Base-by-base conservation (phyloP, 2,113 vertebrate species). In the Anthoscopus minutus region DNA sequence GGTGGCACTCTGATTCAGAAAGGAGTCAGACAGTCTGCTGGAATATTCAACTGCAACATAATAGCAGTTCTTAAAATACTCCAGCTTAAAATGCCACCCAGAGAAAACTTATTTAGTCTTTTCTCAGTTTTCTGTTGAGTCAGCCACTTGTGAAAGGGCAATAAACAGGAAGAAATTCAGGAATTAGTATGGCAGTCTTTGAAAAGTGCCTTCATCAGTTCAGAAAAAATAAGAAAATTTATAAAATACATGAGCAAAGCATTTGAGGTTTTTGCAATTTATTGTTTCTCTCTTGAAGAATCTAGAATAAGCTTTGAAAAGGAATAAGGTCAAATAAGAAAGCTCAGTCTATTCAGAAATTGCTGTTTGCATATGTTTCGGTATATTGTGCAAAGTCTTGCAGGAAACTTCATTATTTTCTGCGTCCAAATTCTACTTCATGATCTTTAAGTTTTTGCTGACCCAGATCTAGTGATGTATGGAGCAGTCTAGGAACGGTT, bases 61-160 rank as follows among this genome's bases (percentile, higher is more conserved):
- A 93, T 53, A 88, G 81, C 33, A 80, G 56, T 93, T 92, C 88
- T 86, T 97, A 93, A 88, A 92, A 88, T 93, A 93, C 57, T 74
- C 31, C 42, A 56, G 70, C 66, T 96, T 94, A 94, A 85, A 93
- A 93, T 94, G 93, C 67, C 56, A 80, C 66, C 45, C 74, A 67
- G 54, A 87, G 22, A 92, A 87, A 81, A 77, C 67, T 86, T 51
- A 84, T n/a, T 84, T 83, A 81, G 60, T 91, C 94, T 86, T 96
- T 95, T 97, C 79, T 84, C 81, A 65, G 66, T 81, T 81, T 82
- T 93, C 67, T 93, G 86, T 96, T 95, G 93, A 94, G 77, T 94
- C 94, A 95, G 85, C 92, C 24, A 56, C 67, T 91, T 94, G 60
- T 10, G 9, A 95, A 83, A 88, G 45, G 69, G 80, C 65, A 91